Evolutionary conservation across 2,888 invertebrate species (phyloP).

Genomic region (Caenorhabditis plicata): DNA sequence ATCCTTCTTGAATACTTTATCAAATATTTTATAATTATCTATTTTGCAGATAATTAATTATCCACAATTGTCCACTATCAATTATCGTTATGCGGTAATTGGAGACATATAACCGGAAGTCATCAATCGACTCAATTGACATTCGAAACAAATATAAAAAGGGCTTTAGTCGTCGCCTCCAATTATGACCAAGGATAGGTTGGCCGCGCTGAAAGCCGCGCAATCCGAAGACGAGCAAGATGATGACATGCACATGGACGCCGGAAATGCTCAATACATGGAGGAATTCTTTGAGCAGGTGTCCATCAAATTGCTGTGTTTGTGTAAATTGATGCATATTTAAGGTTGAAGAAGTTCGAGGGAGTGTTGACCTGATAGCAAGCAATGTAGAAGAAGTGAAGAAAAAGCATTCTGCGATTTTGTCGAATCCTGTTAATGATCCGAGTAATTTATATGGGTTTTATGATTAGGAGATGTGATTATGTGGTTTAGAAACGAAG

Average conservation of each 20-base stretch:
- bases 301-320: neutral
- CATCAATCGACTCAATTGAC: no score
- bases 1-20: no score
- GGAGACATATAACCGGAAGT: no score
- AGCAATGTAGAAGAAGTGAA: slow-evolving; percentile 99
- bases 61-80: no score
- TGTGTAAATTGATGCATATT: slow-evolving; percentile 31
- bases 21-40: no score
- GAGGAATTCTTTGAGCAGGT: slow-evolving; percentile 99
- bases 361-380: slow-evolving; percentile 99
- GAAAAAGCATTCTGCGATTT: slow-evolving; percentile 98
- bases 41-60: no score
- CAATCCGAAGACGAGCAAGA: slow-evolving; percentile 57
- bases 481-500: slow-evolving; percentile 83
- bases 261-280: slow-evolving; percentile 76
- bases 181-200: no score
- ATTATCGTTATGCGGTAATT: no score
- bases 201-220: slow-evolving; percentile 41
- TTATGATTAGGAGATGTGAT: neutral
- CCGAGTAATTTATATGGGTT: slow-evolving; percentile 58
- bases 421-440: slow-evolving; percentile 73
- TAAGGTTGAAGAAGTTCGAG: slow-evolving; percentile 97
- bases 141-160: no score
- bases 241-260: slow-evolving; percentile 62
- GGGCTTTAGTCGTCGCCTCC: no score